phyloP scores from a whole-genome alignment of 2,888 invertebrate species.

The Baccha elongata region DNA sequence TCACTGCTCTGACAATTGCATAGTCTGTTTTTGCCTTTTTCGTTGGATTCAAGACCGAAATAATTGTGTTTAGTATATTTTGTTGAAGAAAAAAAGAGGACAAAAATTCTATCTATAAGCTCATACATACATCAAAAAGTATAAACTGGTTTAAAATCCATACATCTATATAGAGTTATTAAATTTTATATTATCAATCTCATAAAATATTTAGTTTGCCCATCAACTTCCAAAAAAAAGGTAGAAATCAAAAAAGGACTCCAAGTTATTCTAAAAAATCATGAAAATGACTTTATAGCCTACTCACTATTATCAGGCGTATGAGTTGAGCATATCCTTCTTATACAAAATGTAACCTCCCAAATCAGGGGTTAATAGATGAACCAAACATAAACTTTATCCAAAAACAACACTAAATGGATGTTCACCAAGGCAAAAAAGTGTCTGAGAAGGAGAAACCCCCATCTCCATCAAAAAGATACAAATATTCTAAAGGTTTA shows the following conservation, averaged over 20 bases:
- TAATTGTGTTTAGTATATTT: too few species aligned
- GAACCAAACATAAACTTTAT: slow-evolving; percentile 70
- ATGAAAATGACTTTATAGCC: slow-evolving; percentile 65
- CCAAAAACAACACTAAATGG: slow-evolving; percentile 71
- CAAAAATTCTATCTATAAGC: too few species aligned
- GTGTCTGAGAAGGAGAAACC: background rate
- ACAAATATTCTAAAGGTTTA: slow-evolving; percentile 60
- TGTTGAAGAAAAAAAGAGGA: too few species aligned
- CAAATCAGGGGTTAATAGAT: slow-evolving; percentile 48
- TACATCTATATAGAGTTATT: too few species aligned
- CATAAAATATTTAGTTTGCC: slow-evolving; percentile 53
- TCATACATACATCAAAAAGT: too few species aligned
- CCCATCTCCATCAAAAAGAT: slow-evolving; percentile 49
- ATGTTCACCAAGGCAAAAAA: slow-evolving; percentile 34
- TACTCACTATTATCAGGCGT: slow-evolving; percentile 31
- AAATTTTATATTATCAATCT: background rate
- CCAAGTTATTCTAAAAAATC: slow-evolving; percentile 8
- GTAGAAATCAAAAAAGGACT: slow-evolving; percentile 31
- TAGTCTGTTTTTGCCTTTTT: too few species aligned
- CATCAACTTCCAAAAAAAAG: slow-evolving; percentile 33
- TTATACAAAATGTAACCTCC: background rate
- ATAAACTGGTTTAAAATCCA: too few species aligned
- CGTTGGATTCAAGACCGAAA: too few species aligned
- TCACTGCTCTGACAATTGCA: too few species aligned
- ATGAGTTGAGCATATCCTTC: background rate